Base-by-base conservation (phyloP, 2,888 invertebrate species). In the Scaptomyza caliginosa region DNA sequence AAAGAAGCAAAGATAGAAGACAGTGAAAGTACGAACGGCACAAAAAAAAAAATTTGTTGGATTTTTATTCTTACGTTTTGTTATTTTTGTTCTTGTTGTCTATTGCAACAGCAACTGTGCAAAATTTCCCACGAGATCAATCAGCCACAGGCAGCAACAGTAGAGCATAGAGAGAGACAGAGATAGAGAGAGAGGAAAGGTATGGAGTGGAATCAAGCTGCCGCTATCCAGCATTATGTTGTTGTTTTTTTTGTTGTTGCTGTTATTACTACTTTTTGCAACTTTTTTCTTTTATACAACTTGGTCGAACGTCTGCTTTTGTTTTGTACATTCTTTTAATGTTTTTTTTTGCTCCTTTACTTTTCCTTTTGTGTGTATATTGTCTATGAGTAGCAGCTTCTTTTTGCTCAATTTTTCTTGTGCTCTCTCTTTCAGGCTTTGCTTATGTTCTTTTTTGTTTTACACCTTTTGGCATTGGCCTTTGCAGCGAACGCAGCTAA, bases 101-200 rank as follows among this genome's bases (percentile, higher is more conserved):
- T 40, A 36, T 46, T 71, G 62, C 65, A 80, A 78, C 72, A 68
- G 78, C 76, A 83, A 88, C 88, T 86, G 82, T 80, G 88, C 87
- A 76, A 88, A 89, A 88, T 88, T 89, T 88, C 88, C 89, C 88
- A 75, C 83, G 89, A 88, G 88, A 88, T 88, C 88, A 88, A 89
- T 89, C 88, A 88, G 88, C 80, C 82, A 74, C 88, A 88, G 88
- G 79, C 79, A 73, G 60, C 63, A 57, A 56, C 56, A 49, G 36
- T 43, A 21, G 55, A 39, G 24, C 45, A 42, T 76, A 30, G 17
- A 17, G 4, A 24, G 26, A 57, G n/a, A n/a, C n/a, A n/a, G n/a
- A n/a, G n/a, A n/a, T n/a, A n/a, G n/a, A n/a, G n/a, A n/a, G n/a
- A n/a, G n/a, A n/a, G n/a, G n/a, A n/a, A n/a, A n/a, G n/a, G n/a